These are phyloP conservation scores for Leptopilina myrica DNA, from an alignment of 2,888 invertebrate species.

Conservation along the genomic window DNA sequence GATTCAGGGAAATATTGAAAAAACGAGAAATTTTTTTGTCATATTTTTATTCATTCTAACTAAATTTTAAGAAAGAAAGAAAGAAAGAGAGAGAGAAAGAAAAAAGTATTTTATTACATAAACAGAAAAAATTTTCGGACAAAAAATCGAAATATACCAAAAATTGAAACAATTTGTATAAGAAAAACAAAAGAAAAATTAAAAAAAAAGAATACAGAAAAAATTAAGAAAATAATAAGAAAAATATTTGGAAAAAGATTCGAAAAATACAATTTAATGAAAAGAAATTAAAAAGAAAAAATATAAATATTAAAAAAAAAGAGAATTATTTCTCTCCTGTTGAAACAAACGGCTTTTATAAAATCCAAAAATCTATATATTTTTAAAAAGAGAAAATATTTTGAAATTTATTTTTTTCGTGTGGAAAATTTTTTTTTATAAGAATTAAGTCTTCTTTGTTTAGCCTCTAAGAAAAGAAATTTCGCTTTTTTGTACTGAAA, in stretches of 20 bases:
- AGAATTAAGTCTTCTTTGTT: neutral
- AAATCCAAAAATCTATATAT: slow-evolving; percentile 8
- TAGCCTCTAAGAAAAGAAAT: neutral
- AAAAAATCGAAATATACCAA: neutral
- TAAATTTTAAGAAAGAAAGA: neutral
- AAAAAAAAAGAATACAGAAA: neutral
- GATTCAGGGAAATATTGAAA: slow-evolving; percentile 7
- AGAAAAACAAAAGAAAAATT: neutral
- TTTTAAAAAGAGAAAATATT: neutral
- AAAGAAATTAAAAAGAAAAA: neutral
- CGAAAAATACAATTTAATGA: neutral
- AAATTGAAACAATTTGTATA: neutral
- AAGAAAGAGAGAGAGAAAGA: no score
- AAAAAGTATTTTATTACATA: neutral
- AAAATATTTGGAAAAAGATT: neutral
- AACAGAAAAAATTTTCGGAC: slow-evolving; percentile 3
- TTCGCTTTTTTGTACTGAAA: neutral
- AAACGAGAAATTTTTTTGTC: no score
- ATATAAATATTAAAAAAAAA: neutral
- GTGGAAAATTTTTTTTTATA: neutral
- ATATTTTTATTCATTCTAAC: neutral
- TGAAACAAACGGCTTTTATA: slow-evolving; percentile 11
- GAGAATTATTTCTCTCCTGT: neutral
- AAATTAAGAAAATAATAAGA: neutral
- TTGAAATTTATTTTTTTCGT: slow-evolving; percentile 9